Conservation (phyloP, 2,113 vertebrate genomes). For the Picathartes gymnocephalus region DNA sequence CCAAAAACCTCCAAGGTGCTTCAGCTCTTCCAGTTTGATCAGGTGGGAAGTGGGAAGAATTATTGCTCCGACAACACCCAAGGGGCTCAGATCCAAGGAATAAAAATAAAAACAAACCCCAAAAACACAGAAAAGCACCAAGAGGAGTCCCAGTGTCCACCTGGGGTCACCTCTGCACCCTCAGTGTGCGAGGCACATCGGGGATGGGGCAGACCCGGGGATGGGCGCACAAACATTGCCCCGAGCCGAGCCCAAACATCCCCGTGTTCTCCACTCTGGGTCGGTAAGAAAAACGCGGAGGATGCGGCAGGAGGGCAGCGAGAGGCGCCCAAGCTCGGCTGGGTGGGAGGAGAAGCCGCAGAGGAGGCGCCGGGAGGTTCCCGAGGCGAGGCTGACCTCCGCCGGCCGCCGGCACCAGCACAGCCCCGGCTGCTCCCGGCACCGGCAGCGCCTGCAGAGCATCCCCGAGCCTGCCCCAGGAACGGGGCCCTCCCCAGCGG, state of each 20-base stretch:
- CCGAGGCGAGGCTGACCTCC: slow-evolving; percentile 46
- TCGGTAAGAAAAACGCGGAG: fast-evolving
- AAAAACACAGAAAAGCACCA: background rate
- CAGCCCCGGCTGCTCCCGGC: background rate
- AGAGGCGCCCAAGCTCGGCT: background rate
- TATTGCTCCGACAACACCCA: background rate
- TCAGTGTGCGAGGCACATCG: fast-evolving
- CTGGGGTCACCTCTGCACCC: fast-evolving
- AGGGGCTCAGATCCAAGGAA: background rate
- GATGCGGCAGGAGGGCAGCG: background rate
- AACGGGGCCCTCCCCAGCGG: no score
- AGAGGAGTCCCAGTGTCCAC: fast-evolving
- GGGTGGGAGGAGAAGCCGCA: background rate
- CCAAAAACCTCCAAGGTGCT: fast-evolving
- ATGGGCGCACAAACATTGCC: fast-evolving
- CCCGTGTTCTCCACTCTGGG: fast-evolving
- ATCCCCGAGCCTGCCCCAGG: no score
- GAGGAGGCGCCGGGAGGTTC: background rate
- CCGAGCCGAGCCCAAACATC: fast-evolving
- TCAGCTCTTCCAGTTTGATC: background rate
- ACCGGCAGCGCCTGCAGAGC: no score
- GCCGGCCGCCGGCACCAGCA: background rate
- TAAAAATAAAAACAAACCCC: background rate
- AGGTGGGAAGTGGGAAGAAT: background rate
- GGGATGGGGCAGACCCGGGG: fast-evolving